Evolutionary conservation across 2,797 vertebrate genomes (phyloP), one percentile per base, ranked within the genome.

Genomic region (Phrynocephalus guinanensis): DNA sequence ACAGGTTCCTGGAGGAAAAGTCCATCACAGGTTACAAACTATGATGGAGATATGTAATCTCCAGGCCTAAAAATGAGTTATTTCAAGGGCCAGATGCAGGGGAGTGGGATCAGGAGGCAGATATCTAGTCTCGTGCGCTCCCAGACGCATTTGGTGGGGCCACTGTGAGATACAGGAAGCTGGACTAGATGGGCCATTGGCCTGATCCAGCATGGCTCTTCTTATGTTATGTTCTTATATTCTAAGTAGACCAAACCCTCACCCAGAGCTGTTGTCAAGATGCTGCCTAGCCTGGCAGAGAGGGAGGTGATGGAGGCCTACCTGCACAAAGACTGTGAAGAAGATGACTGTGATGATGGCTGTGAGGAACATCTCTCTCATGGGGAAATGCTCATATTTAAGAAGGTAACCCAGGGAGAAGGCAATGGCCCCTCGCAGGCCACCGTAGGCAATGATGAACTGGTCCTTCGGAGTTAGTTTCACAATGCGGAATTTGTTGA

Each of bases 311-410:
- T 56, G 4, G 50, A 72, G 84, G 87, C 91, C 90, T 86, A 99
- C 99, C 98, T 99, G 99, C 91, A 99, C 99, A 1, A 99, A 99
- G 66, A 99, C 99, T 0, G 99, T 99, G 97, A 99, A 99, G 97
- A 99, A 99, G 96, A 99, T 97, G 84, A 99, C 98, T 0, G 99
- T 99, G 97, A 99, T 99, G 97, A 99, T 98, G 94, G 98, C 98
- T 0, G 99, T 99, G 89, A 99, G 98, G 96, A 99, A 99, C 97
- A 99, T 97, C 24, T 97, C 92, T 83, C 97, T 98, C 97, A 96
- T 97, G 79, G 95, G 92, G 5, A 98, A 99, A 10, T 96, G 96
- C 0, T 92, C 0, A 0, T 89, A 30, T 0, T 98, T n/a, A 91
- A 99, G 96, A 72, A 99, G 97, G 96, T 98, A 99, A 44, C 97